Conservation (phyloP, 2,113 vertebrate species). For the Sphaerodactylus townsendi region DNA sequence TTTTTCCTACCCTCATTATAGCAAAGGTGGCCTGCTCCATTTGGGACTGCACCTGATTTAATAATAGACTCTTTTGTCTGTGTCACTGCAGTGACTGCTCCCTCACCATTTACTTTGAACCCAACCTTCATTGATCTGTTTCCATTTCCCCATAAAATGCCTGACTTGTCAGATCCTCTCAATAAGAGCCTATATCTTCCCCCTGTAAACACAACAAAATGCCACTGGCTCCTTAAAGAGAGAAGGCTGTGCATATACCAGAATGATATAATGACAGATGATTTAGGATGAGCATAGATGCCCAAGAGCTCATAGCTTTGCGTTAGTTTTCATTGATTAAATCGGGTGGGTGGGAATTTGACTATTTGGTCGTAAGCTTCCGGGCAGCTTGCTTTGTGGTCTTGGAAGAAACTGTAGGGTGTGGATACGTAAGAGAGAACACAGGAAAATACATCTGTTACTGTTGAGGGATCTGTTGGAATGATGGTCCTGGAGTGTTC, state of each 20-base stretch:
- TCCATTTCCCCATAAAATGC: background rate
- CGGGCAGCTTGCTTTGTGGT: background rate
- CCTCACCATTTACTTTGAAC: background rate
- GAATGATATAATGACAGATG: background rate
- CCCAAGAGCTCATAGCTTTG: background rate
- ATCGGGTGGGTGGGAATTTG: background rate
- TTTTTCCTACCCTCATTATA: slow-evolving; percentile 21
- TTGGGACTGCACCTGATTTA: background rate
- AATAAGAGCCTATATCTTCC: slow-evolving; percentile 37
- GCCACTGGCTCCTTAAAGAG: slow-evolving; percentile 35
- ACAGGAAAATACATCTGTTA: background rate
- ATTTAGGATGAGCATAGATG: background rate
- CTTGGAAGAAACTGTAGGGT: background rate
- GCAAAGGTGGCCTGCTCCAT: background rate
- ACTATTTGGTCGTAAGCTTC: background rate
- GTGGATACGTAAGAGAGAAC: background rate
- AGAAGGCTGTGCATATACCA: background rate
- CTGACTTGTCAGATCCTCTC: slow-evolving; percentile 55
- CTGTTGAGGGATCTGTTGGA: too few relatives aligned
- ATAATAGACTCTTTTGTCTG: background rate
- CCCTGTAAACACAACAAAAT: slow-evolving; percentile 12
- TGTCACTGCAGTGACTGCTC: background rate
- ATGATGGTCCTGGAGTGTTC: too few relatives aligned
- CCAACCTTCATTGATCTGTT: slow-evolving; percentile 13
- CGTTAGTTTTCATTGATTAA: background rate